Conservation (phyloP, 2,113 vertebrate species). For the Damaliscus lunatus region DNA sequence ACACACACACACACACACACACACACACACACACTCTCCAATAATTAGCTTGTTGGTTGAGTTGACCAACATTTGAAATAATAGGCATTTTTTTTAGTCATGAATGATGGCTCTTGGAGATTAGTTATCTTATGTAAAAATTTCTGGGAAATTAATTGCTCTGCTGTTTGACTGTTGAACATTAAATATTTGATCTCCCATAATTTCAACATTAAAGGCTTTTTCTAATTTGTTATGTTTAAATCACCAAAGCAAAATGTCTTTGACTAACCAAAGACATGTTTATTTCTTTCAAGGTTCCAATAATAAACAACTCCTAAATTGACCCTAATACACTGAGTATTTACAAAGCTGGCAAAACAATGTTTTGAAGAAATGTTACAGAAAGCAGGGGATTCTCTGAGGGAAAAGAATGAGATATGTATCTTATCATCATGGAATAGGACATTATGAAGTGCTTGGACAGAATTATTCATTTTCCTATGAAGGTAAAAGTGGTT, state of each 20-base stretch:
- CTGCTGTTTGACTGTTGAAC: not conserved
- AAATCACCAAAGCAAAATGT: conserved; percentile 53
- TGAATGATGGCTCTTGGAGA: not conserved
- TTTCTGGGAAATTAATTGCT: conserved; percentile 32
- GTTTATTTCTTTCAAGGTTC: conserved; percentile 39
- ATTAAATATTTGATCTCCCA: conserved; percentile 45
- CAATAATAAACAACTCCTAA: not conserved
- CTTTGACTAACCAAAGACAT: conserved; percentile 49
- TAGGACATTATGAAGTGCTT: not conserved
- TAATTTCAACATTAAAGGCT: conserved; percentile 43
- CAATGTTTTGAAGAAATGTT: not conserved
- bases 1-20: not conserved
- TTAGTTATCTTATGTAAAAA: conserved; percentile 18
- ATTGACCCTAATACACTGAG: not conserved
- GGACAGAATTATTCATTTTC: not conserved
- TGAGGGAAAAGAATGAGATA: not conserved
- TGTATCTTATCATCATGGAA: not conserved
- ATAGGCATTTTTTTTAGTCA: not conserved
- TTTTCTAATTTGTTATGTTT: conserved; percentile 55
- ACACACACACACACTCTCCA: not conserved
- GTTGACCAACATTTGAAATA: not conserved
- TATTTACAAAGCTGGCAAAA: not conserved
- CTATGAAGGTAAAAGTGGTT: not conserved
- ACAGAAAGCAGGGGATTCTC: not conserved
- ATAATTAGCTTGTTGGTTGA: conserved; percentile 22